Evolutionary conservation across 2,797 vertebrate species (phyloP), one percentile per base, ranked within the genome.

Genomic region (Apodemus agrarius): DNA sequence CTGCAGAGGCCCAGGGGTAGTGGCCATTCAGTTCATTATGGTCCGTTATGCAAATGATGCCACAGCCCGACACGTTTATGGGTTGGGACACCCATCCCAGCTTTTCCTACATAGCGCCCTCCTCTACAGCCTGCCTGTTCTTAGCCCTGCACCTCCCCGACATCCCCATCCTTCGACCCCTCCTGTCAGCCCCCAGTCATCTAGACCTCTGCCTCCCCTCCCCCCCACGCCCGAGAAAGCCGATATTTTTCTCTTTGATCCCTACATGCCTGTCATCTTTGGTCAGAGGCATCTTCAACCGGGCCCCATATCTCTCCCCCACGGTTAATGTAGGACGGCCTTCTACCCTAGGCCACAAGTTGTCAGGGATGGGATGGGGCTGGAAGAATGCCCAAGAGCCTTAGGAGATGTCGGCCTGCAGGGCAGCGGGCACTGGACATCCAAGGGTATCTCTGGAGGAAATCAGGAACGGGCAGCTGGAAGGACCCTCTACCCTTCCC

Each of bases 241-340:
- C 85, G 29, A 2, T 81, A 49, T 93, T 96, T 90, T 90, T 22
- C 90, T 90, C 95, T 97, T 95, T 97, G 96, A 95, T 98, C 90
- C 89, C 76, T 46, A 29, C 59, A 7, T 37, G 22, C 67, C 90
- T 63, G 79, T 81, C 61, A 54, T 37, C 65, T 49, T 52, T 54
- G 54, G 52, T 91, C 79, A 74, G 69, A 76, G 40, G 57, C 21
- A 78, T 93, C 94, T 81, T 92, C 67, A 7, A 46, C 88, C 80
- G 81, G 80, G n/a, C 59, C 65, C 37, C 3, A 6, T 14, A 26
- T 65, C 84, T 74, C 57, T 49, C 63, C 91, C 59, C 29, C 84
- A 26, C 65, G 13, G 52, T 75, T 29, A 3, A 9, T 59, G 40
- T 80, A 81, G 59, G 65, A 81, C 79, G 63, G 85, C 75, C 67